A percentile compares a stretch with the other conserved stretches of the same genome.
Conservation (phyloP, 2,113 vertebrate species). For the rat (Rattus norvegicus) region DNA sequence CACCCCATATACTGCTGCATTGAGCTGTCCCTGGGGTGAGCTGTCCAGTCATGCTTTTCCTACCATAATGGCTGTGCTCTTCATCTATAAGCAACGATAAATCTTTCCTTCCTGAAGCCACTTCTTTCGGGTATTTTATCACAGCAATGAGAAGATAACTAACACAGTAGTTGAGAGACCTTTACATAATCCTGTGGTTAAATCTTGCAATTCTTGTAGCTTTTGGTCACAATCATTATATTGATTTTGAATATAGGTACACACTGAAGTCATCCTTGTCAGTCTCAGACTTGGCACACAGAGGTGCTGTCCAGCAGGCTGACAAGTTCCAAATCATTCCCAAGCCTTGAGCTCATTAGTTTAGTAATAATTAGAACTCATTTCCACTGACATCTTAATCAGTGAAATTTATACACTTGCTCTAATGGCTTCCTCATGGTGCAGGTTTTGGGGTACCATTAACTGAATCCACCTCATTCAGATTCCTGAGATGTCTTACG, state of each 20-base stretch:
- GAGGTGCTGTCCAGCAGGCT: background rate
- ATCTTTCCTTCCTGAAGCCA: background rate
- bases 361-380: slow-evolving; percentile 40
- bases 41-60: background rate
- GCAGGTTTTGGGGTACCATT: slow-evolving; percentile 3
- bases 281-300: background rate
- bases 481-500: background rate
- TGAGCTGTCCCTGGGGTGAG: background rate
- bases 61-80: background rate
- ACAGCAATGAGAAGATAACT: background rate
- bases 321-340: background rate
- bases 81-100: background rate
- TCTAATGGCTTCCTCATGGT: slow-evolving; percentile 35
- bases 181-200: background rate
- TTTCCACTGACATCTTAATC: background rate
- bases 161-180: background rate
- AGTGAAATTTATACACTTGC: slow-evolving; percentile 23
- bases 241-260: background rate
- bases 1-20: background rate
- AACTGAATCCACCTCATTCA: slow-evolving; percentile 38
- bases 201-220: background rate
- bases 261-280: background rate
- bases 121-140: background rate
- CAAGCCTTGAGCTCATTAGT: background rate
- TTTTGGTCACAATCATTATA: slow-evolving; percentile 1